Base-by-base conservation (phyloP, 2,888 invertebrate genomes). In the Eudemis profundana region DNA sequence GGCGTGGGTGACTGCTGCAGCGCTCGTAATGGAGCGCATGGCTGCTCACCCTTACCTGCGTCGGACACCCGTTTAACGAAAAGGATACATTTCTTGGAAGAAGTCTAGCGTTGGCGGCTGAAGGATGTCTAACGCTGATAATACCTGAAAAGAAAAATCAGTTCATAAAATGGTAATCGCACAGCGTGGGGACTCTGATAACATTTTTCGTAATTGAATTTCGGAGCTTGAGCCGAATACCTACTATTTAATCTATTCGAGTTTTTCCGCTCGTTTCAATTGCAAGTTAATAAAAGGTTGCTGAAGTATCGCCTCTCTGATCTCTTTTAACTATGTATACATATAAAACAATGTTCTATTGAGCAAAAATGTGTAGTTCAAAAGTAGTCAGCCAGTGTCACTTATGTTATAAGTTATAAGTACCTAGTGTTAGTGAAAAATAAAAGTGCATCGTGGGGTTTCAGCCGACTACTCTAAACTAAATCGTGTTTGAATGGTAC, bases 31-130 rank as follows among this genome's bases (percentile, higher is more conserved):
- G 15, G 49, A 14, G 29, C 29, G 14, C 27, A 56, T 29, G 10
- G 12, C 47, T 47, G 12, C 47, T 47, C 40, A 40, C 29, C 27
- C 27, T 51, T 72, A 72, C 77, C 72, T 73, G 73, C 44, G 10
- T 23, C 17, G 38, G 56, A 59, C 65, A 47, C 19, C 29, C 36
- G 49, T 51, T 40, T 7, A 71, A 77, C 12, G 68, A 86, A 96
- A 96, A 97, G 96, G 96, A 97, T 98, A 99, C 98, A 99, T 98
- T 96, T 99, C 99, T 94, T 99, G 98, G 94, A 99, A 99, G 95
- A 98, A 99, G 94, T 99, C 98, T 93, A 98, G 95, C 93, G 98
- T 98, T 78, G 99, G 98, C 82, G 99, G 99, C 93, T 99, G 99
- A 79, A 99, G 94, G 90, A 99, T 99, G 93, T 99, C 99, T 93